Conservation (phyloP, 2,888 invertebrate genomes). For the Zeuzera pyrina region DNA sequence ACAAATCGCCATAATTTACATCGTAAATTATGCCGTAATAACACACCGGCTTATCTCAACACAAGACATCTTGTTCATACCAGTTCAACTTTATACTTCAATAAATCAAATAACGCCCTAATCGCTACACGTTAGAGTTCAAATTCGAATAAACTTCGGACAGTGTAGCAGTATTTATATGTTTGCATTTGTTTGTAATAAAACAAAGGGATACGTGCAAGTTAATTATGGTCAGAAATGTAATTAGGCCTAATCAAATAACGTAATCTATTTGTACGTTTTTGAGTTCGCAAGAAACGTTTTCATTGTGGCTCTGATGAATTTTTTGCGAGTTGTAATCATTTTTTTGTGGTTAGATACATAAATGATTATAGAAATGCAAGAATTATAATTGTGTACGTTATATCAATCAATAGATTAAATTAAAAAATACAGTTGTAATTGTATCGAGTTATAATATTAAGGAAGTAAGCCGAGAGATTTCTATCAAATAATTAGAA, state of each 20-base stretch:
- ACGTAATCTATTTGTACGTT: conserved; percentile 55
- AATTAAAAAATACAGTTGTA: not conserved
- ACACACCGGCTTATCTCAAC: conserved; percentile 55
- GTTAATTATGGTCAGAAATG: conserved; percentile 66
- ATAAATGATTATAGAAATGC: not conserved
- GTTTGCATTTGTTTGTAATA: conserved; percentile 43
- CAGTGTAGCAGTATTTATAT: conserved; percentile 18
- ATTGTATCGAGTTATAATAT: not conserved
- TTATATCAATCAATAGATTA: not conserved
- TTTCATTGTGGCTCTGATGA: conserved; percentile 35
- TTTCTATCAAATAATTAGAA: too few species aligned
- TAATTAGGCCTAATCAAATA: conserved; percentile 70
- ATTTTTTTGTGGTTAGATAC: not conserved
- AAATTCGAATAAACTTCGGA: conserved; percentile 22
- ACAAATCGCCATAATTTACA: conserved; percentile 65
- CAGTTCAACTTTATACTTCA: conserved; percentile 11
- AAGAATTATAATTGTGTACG: too few species aligned
- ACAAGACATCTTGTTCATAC: conserved; percentile 47
- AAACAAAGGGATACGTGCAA: conserved; percentile 67
- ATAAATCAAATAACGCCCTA: conserved; percentile 14
- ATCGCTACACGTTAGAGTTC: too few species aligned
- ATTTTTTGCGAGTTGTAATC: conserved; percentile 12
- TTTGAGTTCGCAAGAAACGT: conserved; percentile 37
- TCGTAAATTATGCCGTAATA: conserved; percentile 64
- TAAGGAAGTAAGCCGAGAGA: too few species aligned